phyloP scores from a whole-genome alignment of 2,113 vertebrate genomes.

The Odocoileus virginianus region DNA sequence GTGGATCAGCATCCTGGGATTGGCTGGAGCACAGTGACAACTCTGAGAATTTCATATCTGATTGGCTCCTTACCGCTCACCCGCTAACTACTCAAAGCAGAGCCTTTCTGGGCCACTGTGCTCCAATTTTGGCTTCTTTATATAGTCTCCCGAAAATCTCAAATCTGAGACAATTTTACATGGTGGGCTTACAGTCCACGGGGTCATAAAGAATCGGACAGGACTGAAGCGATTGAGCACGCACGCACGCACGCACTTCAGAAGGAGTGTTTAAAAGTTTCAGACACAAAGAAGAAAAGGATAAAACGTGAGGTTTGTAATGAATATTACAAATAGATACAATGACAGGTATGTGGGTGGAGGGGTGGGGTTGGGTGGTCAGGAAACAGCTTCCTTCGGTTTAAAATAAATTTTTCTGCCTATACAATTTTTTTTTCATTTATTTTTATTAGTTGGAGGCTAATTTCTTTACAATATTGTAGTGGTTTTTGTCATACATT shows the following conservation, averaged over 20 bases:
- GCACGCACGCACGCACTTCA: neutral
- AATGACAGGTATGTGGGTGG: neutral
- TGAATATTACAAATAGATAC: neutral
- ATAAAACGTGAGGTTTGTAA: neutral
- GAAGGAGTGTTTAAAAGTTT: neutral
- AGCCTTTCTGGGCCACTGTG: neutral
- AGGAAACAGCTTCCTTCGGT: neutral
- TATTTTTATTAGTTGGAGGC: too few species aligned
- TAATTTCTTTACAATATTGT: too few species aligned
- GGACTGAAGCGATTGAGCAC: neutral
- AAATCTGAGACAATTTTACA: neutral
- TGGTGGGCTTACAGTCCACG: neutral
- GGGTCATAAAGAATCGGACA: neutral
- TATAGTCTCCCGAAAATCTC: neutral
- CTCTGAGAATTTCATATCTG: neutral
- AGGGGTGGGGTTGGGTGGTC: neutral
- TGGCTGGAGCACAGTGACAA: neutral
- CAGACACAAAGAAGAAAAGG: neutral
- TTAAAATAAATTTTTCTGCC: neutral
- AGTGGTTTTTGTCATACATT: too few species aligned
- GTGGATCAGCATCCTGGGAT: neutral
- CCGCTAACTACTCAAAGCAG: neutral
- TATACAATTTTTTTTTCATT: neutral
- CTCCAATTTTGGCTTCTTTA: rapidly evolving
- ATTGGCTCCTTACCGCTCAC: neutral